Conservation (phyloP, 2,113 vertebrate species). For the Silurus glanis region DNA sequence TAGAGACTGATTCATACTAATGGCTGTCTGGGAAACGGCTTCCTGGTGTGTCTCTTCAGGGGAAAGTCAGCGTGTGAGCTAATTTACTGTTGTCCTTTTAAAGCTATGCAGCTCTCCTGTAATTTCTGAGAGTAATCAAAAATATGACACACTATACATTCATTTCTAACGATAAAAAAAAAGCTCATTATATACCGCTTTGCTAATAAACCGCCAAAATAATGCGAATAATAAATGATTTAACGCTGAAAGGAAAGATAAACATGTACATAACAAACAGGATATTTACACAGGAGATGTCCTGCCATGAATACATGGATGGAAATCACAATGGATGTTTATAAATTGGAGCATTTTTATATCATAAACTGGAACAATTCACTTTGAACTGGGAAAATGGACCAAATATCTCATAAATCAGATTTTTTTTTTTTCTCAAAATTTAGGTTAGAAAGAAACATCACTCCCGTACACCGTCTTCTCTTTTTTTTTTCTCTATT, state of each 20-base stretch:
- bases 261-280: too few species aligned
- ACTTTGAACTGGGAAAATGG: too few species aligned
- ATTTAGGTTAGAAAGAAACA: too few species aligned
- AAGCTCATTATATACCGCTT: neutral
- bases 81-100: slow-evolving; percentile 10
- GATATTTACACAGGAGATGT: too few species aligned
- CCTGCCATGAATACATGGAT: too few species aligned
- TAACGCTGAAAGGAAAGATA: neutral
- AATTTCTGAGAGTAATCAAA: slow-evolving; percentile 2
- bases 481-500: too few species aligned
- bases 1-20: slow-evolving; percentile 37
- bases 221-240: neutral
- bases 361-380: too few species aligned
- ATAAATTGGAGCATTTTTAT: too few species aligned
- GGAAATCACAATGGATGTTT: too few species aligned
- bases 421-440: too few species aligned
- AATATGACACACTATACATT: neutral
- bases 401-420: too few species aligned
- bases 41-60: slow-evolving; percentile 29
- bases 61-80: neutral
- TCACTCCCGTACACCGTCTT: too few species aligned
- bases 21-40: slow-evolving; percentile 29
- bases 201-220: neutral
- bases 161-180: neutral
- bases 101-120: neutral